Evolutionary conservation across 2,797 vertebrate genomes (phyloP).

Genomic region (Phrynocephalus guinanensis): DNA sequence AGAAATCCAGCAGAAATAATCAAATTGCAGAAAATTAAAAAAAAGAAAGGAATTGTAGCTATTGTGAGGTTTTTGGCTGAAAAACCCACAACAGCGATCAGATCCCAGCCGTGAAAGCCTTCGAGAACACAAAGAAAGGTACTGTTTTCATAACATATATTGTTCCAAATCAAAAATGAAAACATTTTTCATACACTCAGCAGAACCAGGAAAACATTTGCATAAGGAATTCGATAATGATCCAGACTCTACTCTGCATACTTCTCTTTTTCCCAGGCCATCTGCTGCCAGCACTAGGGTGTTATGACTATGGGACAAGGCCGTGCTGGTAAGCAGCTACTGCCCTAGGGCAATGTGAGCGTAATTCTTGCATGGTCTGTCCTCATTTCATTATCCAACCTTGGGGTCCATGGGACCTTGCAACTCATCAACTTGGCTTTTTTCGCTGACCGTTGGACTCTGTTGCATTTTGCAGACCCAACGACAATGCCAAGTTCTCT

Average conservation of each 20-base stretch:
- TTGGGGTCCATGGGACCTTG: too few species aligned
- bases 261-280: background rate
- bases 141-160: background rate
- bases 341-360: accelerated
- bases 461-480: too few species aligned
- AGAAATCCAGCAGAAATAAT: background rate
- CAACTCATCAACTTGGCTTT: too few species aligned
- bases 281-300: background rate
- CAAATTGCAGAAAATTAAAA: background rate
- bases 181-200: background rate
- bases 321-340: background rate
- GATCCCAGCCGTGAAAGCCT: too few species aligned
- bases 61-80: too few species aligned
- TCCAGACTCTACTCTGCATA: slow-evolving; percentile 40
- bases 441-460: background rate
- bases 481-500: background rate
- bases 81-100: too few species aligned
- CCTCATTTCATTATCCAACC: background rate
- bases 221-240: background rate
- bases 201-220: background rate
- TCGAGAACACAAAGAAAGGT: too few species aligned
- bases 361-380: background rate
- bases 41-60: background rate
- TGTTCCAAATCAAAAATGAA: background rate
- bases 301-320: slow-evolving; percentile 16